phyloP scores from a whole-genome alignment of 2,888 invertebrate species.

The Corbicula japonica region DNA sequence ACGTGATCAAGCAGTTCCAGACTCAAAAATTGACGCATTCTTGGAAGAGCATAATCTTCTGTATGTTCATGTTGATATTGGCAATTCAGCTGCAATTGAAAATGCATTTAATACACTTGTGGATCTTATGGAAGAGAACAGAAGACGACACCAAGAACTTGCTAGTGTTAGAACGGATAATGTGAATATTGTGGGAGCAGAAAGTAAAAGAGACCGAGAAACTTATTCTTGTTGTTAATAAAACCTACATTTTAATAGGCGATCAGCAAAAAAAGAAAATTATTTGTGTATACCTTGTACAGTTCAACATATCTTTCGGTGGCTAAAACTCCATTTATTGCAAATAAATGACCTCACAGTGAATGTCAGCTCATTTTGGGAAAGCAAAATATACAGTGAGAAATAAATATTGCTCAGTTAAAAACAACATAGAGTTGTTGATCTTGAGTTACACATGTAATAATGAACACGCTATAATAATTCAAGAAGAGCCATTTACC shows the following conservation, averaged over 20 bases:
- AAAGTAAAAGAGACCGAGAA: too few relatives aligned
- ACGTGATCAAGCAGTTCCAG: not conserved
- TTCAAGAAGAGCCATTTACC: too few relatives aligned
- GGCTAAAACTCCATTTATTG: not conserved
- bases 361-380: too few relatives aligned
- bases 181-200: not conserved
- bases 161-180: not conserved
- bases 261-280: not conserved
- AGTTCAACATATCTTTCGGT: not conserved
- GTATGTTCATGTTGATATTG: constrained; percentile 10
- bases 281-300: not conserved
- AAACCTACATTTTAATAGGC: too few relatives aligned
- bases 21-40: constrained; percentile 8
- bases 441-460: too few relatives aligned
- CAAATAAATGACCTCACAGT: not conserved
- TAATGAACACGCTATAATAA: too few relatives aligned
- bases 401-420: too few relatives aligned
- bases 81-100: not conserved
- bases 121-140: constrained; percentile 23
- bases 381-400: too few relatives aligned
- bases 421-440: too few relatives aligned
- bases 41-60: constrained; percentile 16
- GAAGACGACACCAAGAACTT: not conserved
- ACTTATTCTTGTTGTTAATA: too few relatives aligned
- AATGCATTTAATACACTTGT: constrained; percentile 19